Percentiles rank a stretch among this genome's conserved stretches.
Conservation (phyloP, 2,113 vertebrate genomes). For the Leiothrix lutea region DNA sequence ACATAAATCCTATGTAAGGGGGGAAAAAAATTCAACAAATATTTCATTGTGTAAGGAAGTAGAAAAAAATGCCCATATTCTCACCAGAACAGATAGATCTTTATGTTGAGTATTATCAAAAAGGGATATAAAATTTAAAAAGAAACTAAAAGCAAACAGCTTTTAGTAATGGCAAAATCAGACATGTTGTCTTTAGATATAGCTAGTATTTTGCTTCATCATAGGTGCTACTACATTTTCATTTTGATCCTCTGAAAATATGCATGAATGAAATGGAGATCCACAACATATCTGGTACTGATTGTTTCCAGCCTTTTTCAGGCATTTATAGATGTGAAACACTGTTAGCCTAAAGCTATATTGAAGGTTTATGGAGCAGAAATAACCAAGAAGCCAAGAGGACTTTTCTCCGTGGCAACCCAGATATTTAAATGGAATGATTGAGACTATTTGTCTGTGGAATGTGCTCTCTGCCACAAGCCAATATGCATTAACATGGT, state of each 20-base stretch:
- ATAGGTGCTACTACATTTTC: neutral
- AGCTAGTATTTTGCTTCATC: neutral
- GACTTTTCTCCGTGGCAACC: neutral
- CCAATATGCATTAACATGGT: neutral
- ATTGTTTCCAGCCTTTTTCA: neutral
- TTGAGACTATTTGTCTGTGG: neutral
- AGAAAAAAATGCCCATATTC: neutral
- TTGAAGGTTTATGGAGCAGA: constrained; percentile 22
- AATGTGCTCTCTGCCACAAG: neutral
- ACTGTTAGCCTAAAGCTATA: neutral
- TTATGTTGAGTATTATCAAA: neutral
- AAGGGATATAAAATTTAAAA: neutral
- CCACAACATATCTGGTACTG: neutral
- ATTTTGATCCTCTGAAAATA: neutral
- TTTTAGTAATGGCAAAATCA: neutral
- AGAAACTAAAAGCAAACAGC: neutral
- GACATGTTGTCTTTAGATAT: neutral
- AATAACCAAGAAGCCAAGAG: neutral
- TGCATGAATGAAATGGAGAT: neutral
- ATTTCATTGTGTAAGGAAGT: neutral
- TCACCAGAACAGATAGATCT: neutral
- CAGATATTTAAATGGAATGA: neutral
- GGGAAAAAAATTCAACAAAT: neutral
- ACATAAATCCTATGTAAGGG: neutral
- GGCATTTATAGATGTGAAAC: neutral